Evolutionary conservation across 2,888 invertebrate species (phyloP).

Genomic region (Polietes domitor): DNA sequence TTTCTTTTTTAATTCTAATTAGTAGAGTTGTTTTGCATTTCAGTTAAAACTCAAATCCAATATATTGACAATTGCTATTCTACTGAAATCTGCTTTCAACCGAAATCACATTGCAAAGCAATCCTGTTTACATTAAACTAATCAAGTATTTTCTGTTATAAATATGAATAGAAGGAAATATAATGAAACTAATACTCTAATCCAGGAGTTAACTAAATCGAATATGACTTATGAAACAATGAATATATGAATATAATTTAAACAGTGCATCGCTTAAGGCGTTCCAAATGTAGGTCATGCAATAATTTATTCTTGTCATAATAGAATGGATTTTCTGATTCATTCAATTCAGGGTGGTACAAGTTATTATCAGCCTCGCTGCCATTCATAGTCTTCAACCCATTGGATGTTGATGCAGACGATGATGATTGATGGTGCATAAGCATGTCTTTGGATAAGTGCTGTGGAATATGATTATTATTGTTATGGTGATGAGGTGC

Average conservation of each 20-base stretch:
- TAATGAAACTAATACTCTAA: slow-evolving; percentile 9
- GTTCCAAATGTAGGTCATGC: slow-evolving; percentile 91
- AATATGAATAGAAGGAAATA: not conserved
- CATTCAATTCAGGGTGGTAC: slow-evolving; percentile 89
- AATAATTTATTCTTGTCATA: slow-evolving; percentile 92
- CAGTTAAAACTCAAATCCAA: too few relatives aligned
- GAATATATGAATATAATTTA: slow-evolving; percentile 41
- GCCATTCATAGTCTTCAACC: not conserved
- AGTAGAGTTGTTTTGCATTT: too few relatives aligned
- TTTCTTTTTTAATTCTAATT: not conserved
- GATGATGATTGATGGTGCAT: slow-evolving; percentile 64
- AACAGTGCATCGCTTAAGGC: slow-evolving; percentile 84
- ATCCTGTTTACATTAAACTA: slow-evolving; percentile 10
- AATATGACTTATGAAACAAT: not conserved
- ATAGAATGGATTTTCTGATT: slow-evolving; percentile 91
- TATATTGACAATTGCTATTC: too few relatives aligned
- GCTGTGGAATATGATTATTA: slow-evolving; percentile 64
- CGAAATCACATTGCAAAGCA: not conserved
- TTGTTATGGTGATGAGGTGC: slow-evolving; percentile 65
- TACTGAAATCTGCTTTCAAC: too few relatives aligned
- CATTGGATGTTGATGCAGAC: slow-evolving; percentile 35
- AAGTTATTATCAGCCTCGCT: slow-evolving; percentile 63
- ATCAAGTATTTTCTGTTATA: not conserved
- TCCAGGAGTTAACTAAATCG: not conserved
- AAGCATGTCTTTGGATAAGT: slow-evolving; percentile 62